Conservation (phyloP, 1,140 invertebrate species). For the Drosophila rufa region DNA sequence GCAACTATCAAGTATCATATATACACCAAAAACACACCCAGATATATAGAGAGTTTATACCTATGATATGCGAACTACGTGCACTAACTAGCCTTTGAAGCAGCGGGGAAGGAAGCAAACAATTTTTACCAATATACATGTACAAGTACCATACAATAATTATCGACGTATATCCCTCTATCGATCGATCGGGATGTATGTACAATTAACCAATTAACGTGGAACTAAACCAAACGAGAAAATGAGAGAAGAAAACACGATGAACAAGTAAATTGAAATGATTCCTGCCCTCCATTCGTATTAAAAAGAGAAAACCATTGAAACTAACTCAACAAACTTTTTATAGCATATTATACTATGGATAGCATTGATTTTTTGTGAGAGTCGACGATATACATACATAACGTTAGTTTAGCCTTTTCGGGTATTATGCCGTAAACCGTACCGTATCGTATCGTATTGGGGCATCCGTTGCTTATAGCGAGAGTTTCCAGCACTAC, state of each 20-base stretch:
- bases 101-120: conserved; percentile 31
- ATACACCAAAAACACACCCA: conserved; percentile 32
- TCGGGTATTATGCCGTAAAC: conserved; percentile 13
- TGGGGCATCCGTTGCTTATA: conserved; percentile 57
- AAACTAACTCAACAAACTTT: conserved; percentile 79
- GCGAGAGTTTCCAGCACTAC: conserved; percentile 55
- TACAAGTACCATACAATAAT: conserved; percentile 65
- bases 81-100: conserved; percentile 61
- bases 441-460: conserved; percentile 16
- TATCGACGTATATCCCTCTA: conserved; percentile 50
- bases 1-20: conserved; percentile 31
- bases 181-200: conserved; percentile 18
- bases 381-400: conserved; percentile 42
- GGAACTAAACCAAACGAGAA: conserved; percentile 57
- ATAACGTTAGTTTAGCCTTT: conserved; percentile 59
- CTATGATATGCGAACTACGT: conserved; percentile 65
- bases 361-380: conserved; percentile 76
- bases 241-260: conserved; percentile 50
- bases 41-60: conserved; percentile 71
- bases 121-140: conserved; percentile 80
- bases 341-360: conserved; percentile 72
- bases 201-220: conserved; percentile 54
- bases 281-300: conserved; percentile 85
- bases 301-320: conserved; percentile 72
- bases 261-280: conserved; percentile 83